phyloP scores from a whole-genome alignment of 2,797 vertebrate genomes.

The Emys orbicularis region DNA sequence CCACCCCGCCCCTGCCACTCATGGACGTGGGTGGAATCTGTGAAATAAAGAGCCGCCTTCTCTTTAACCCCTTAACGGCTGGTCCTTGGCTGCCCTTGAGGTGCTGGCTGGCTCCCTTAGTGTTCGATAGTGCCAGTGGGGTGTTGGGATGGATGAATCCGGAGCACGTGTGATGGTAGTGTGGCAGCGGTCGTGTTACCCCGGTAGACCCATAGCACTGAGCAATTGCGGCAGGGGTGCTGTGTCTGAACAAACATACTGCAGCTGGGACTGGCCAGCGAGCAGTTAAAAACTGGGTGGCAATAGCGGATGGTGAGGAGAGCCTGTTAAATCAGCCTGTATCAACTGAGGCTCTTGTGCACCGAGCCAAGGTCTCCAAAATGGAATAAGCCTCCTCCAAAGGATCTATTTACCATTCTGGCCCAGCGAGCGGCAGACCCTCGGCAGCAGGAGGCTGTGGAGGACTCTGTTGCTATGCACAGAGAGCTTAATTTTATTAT shows the following conservation, averaged over 20 bases:
- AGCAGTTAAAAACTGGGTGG: fast-evolving
- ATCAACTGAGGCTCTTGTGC: background rate
- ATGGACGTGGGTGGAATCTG: background rate
- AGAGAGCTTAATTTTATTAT: conserved; percentile 91
- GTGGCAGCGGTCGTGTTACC: background rate
- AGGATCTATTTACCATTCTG: conserved; percentile 65
- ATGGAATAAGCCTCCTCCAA: conserved; percentile 46
- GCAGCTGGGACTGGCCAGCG: background rate
- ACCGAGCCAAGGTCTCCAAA: background rate
- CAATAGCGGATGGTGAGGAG: background rate
- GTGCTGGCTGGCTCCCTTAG: background rate
- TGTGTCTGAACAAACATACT: background rate
- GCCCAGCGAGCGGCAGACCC: conserved; percentile 31
- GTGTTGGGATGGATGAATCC: background rate
- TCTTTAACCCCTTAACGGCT: background rate
- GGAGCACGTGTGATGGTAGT: background rate
- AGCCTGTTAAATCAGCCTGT: background rate
- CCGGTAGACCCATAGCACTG: background rate
- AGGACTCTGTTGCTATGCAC: conserved; percentile 80
- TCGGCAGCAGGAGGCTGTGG: conserved; percentile 48
- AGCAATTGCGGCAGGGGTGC: background rate
- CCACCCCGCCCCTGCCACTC: background rate
- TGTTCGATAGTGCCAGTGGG: background rate
- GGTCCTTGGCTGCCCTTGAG: background rate
- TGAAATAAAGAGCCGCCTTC: background rate